Evolutionary conservation across 2,888 invertebrate species (phyloP).

Genomic region (Callimorpha dominula): DNA sequence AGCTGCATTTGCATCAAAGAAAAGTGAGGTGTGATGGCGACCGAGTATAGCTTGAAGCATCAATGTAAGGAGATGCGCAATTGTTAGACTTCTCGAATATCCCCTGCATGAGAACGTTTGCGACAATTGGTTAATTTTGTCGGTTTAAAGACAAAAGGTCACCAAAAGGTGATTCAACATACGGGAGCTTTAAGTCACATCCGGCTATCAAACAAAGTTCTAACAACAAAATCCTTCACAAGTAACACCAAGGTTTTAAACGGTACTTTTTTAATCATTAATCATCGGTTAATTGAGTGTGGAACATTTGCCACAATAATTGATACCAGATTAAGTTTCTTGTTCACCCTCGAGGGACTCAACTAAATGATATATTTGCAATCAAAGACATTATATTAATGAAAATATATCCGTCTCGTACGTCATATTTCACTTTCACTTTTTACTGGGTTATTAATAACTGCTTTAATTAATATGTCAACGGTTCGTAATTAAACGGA

Average conservation of each 20-base stretch:
- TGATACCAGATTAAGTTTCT: slow-evolving; percentile 42
- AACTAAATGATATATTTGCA: slow-evolving; percentile 17
- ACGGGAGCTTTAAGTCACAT: not conserved
- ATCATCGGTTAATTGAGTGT: slow-evolving; percentile 46
- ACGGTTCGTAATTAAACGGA: slow-evolving; percentile 28
- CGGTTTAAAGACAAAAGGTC: not conserved
- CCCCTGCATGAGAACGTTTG: no score
- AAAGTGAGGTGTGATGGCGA: no score
- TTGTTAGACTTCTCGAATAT: no score
- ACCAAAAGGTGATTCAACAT: not conserved
- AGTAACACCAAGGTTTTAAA: slow-evolving; percentile 22
- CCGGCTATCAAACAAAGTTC: slow-evolving; percentile 13
- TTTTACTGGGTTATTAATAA: slow-evolving; percentile 21
- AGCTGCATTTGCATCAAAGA: no score
- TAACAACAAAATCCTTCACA: slow-evolving; percentile 16
- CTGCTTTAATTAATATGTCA: slow-evolving; percentile 31
- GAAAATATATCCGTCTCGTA: slow-evolving; percentile 21
- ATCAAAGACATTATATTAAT: slow-evolving; percentile 24
- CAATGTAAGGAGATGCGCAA: no score
- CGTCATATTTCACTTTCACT: slow-evolving; percentile 28
- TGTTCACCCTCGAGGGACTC: slow-evolving; percentile 20
- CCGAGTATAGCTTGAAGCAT: no score
- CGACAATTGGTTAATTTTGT: no score
- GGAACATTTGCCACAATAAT: slow-evolving; percentile 39
- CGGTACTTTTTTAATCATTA: slow-evolving; percentile 31